Conservation (phyloP, 2,888 invertebrate genomes). For the Dyspetes luteomarginatus region DNA sequence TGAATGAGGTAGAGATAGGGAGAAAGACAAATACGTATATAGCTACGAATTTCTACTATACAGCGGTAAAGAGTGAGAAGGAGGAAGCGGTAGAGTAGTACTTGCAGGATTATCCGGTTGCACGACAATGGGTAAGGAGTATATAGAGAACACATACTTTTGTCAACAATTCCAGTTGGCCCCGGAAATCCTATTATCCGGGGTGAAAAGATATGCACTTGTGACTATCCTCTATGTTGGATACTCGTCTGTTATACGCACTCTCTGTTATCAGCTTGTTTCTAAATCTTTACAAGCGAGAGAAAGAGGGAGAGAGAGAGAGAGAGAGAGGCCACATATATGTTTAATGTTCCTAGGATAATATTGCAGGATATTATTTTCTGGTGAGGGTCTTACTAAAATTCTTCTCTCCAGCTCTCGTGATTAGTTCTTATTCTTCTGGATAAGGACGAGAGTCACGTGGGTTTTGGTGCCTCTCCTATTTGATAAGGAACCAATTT, state of each 20-base stretch:
- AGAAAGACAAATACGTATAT: constrained; percentile 10
- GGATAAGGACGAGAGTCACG: too few species aligned
- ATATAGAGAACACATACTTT: background rate
- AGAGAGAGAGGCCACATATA: background rate
- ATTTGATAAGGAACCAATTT: too few species aligned
- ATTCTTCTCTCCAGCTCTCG: too few species aligned
- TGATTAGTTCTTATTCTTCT: too few species aligned
- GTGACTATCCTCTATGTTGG: constrained; percentile 2
- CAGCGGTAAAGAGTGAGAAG: constrained; percentile 28
- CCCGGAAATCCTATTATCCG: constrained; percentile 47
- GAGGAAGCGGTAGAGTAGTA: constrained; percentile 21
- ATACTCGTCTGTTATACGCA: constrained; percentile 1
- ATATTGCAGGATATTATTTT: too few species aligned
- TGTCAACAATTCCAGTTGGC: background rate
- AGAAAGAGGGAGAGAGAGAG: background rate
- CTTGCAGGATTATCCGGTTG: constrained; percentile 43
- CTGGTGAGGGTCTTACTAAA: too few species aligned
- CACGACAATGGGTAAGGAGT: constrained; percentile 47
- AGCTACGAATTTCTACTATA: background rate
- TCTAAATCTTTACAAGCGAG: background rate
- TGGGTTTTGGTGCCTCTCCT: too few species aligned
- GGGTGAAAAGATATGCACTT: constrained; percentile 39
- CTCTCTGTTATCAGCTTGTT: constrained; percentile 2
- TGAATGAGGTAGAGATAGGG: constrained; percentile 20
- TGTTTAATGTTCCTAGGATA: too few species aligned